These are phyloP conservation scores for Montifringilla adamsi DNA, from an alignment of 2,113 vertebrate species.

Conservation along the genomic window DNA sequence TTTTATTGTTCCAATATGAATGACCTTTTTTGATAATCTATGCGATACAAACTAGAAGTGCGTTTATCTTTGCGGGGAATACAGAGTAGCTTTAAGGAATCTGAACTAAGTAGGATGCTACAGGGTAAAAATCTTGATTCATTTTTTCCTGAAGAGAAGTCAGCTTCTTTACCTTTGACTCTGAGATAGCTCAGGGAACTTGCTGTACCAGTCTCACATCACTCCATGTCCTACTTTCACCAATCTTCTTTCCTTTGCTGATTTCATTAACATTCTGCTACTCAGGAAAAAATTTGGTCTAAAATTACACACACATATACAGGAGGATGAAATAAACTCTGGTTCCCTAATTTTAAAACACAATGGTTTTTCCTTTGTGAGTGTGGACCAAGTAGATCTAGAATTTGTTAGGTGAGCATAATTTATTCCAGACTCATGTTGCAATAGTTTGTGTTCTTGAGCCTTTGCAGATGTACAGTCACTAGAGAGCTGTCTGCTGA, in stretches of 20 bases:
- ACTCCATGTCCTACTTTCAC: background rate
- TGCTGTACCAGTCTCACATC: background rate
- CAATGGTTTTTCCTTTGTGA: background rate
- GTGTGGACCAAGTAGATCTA: background rate
- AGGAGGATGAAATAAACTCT: background rate
- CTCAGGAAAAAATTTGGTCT: background rate
- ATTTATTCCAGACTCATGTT: constrained; percentile 31
- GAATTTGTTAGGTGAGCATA: background rate
- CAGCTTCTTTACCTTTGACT: background rate
- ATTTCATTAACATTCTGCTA: background rate
- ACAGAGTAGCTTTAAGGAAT: background rate
- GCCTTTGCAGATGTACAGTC: constrained; percentile 44
- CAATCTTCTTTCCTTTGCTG: background rate
- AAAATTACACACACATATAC: background rate
- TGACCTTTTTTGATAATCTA: background rate
- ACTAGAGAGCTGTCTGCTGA: constrained; percentile 51
- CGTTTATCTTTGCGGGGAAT: background rate
- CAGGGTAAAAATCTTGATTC: background rate
- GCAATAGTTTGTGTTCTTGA: constrained; percentile 50
- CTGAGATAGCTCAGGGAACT: background rate
- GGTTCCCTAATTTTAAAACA: background rate
- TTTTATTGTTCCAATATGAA: background rate
- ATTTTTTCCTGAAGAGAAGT: background rate
- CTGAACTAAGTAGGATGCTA: background rate
- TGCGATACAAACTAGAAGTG: background rate